These are phyloP conservation scores for Philereme transversata DNA, from an alignment of 2,888 invertebrate genomes.

Conservation along the genomic window DNA sequence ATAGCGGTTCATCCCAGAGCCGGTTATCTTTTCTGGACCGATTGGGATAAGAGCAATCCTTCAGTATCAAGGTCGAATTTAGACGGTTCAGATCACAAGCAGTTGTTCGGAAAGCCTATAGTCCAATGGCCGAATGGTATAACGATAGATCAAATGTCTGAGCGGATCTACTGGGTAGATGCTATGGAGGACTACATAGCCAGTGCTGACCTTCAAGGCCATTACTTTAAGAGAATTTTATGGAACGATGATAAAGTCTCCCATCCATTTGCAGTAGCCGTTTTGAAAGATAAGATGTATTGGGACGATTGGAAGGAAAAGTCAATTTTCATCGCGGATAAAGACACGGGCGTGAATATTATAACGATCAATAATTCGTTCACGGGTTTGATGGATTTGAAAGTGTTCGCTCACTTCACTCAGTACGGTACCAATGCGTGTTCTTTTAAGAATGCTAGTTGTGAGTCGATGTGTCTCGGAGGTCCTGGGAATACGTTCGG, in stretches of 20 bases:
- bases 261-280: slow-evolving; percentile 94
- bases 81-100: slow-evolving; percentile 88
- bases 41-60: slow-evolving; percentile 92
- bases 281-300: slow-evolving; percentile 93
- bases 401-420: slow-evolving; percentile 89
- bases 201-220: slow-evolving; percentile 89
- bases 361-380: slow-evolving; percentile 85
- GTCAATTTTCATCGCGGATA: slow-evolving; percentile 91
- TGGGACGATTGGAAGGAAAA: slow-evolving; percentile 96
- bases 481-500: slow-evolving; percentile 86
- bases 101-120: slow-evolving; percentile 85
- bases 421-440: slow-evolving; percentile 91
- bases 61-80: slow-evolving; percentile 91
- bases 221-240: slow-evolving; percentile 86
- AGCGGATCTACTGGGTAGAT: slow-evolving; percentile 94
- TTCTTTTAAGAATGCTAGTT: slow-evolving; percentile 82
- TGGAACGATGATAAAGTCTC: slow-evolving; percentile 86
- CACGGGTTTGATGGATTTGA: slow-evolving; percentile 92
- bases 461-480: slow-evolving; percentile 91
- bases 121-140: slow-evolving; percentile 95
- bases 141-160: slow-evolving; percentile 91
- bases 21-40: slow-evolving; percentile 93
- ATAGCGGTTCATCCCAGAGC: slow-evolving; percentile 93
- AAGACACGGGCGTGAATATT: slow-evolving; percentile 87
- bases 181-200: slow-evolving; percentile 92